Conservation (phyloP, 1,140 invertebrate species). For the Coptotermes formosanus region DNA sequence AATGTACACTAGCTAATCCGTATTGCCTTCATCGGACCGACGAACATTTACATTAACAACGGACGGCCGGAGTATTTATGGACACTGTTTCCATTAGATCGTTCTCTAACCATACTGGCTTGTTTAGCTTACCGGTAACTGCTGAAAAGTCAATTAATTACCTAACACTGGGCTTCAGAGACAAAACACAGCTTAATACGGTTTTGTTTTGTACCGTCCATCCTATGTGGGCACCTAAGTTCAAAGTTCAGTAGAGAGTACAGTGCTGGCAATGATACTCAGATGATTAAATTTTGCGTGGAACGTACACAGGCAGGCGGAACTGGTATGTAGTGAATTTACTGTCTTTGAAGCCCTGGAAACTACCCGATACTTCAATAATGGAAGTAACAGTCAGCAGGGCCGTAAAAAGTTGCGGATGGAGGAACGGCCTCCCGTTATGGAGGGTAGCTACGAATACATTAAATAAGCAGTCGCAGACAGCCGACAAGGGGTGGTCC, state of each 20-base stretch:
- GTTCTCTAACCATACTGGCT: background rate
- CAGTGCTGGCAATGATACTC: background rate
- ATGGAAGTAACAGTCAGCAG: too few relatives aligned
- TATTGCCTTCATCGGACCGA: too few relatives aligned
- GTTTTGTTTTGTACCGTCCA: background rate
- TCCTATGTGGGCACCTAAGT: background rate
- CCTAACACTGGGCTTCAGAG: background rate
- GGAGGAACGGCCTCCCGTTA: too few relatives aligned
- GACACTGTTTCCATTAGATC: background rate
- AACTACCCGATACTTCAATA: too few relatives aligned
- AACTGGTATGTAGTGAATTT: too few relatives aligned
- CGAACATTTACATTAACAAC: too few relatives aligned
- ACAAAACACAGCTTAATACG: background rate
- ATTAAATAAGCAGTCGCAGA: too few relatives aligned
- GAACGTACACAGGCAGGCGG: background rate
- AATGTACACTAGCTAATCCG: too few relatives aligned
- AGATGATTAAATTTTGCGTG: background rate
- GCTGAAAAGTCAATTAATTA: constrained; percentile 11
- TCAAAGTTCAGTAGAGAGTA: background rate
- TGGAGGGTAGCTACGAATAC: too few relatives aligned
- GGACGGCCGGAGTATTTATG: background rate
- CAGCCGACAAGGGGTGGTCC: too few relatives aligned
- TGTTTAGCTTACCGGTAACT: constrained; percentile 2
- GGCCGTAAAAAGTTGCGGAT: too few relatives aligned
- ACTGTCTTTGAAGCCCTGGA: too few relatives aligned